phyloP scores from a whole-genome alignment of 2,888 invertebrate species.

The Mythimna vitellina region DNA sequence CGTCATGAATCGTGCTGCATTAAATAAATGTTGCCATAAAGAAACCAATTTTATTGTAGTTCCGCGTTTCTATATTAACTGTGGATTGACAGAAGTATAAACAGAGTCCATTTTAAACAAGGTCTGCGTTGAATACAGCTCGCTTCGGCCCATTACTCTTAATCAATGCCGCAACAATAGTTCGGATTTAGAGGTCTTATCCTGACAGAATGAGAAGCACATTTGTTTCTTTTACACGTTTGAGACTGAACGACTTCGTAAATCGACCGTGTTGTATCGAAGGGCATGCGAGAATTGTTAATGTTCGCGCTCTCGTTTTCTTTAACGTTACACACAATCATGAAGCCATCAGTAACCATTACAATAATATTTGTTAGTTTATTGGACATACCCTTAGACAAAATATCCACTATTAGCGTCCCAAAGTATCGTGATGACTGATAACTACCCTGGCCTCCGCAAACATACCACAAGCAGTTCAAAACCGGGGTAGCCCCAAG shows the following conservation, averaged over 20 bases:
- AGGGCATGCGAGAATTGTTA: slow-evolving; percentile 41
- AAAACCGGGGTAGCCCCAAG: too few species aligned
- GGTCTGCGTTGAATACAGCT: slow-evolving; percentile 56
- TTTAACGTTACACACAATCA: slow-evolving; percentile 30
- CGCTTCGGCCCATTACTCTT: slow-evolving; percentile 73
- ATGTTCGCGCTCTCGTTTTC: slow-evolving; percentile 37
- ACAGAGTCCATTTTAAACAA: slow-evolving; percentile 58
- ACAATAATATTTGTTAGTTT: slow-evolving; percentile 29
- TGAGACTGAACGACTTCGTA: slow-evolving; percentile 32
- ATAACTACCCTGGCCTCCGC: too few species aligned
- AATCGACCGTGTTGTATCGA: slow-evolving; percentile 42
- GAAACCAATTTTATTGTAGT: slow-evolving; percentile 46
- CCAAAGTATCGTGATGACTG: not conserved
- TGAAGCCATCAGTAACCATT: slow-evolving; percentile 20
- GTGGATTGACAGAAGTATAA: slow-evolving; percentile 55
- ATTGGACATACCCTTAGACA: slow-evolving; percentile 25
- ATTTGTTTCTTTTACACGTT: slow-evolving; percentile 67
- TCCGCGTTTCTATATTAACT: slow-evolving; percentile 50
- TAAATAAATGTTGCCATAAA: slow-evolving; percentile 37
- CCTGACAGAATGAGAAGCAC: slow-evolving; percentile 66
- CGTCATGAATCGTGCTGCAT: slow-evolving; percentile 24
- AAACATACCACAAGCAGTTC: too few species aligned
- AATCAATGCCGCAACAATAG: slow-evolving; percentile 77
- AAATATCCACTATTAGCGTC: not conserved
- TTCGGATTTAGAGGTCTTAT: slow-evolving; percentile 69